Conservation (phyloP, 2,888 invertebrate genomes). For the Dioctria linearis region DNA sequence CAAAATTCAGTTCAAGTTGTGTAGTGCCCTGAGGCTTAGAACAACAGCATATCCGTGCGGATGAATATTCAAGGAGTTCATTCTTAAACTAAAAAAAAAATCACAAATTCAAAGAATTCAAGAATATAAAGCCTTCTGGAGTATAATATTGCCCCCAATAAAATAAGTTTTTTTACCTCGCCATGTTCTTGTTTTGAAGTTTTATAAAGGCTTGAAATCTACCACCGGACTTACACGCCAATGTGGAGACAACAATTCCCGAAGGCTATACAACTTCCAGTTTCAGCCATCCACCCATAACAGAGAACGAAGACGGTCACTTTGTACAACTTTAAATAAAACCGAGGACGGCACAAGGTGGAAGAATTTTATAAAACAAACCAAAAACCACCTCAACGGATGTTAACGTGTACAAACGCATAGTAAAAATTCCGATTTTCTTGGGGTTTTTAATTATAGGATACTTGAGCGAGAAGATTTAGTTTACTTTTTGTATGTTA, state of each 20-base stretch:
- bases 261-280: slow-evolving; percentile 55
- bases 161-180: slow-evolving; percentile 23
- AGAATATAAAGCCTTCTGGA: background rate
- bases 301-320: slow-evolving; percentile 20
- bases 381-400: slow-evolving; percentile 13
- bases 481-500: too few species aligned
- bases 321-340: slow-evolving; percentile 24
- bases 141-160: slow-evolving; percentile 42
- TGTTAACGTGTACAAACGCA: slow-evolving; percentile 4
- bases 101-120: slow-evolving; percentile 41
- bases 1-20: slow-evolving; percentile 16
- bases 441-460: slow-evolving; percentile 30
- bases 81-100: slow-evolving; percentile 20
- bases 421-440: slow-evolving; percentile 17
- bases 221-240: slow-evolving; percentile 58
- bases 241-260: slow-evolving; percentile 57
- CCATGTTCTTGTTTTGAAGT: slow-evolving; percentile 23
- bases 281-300: slow-evolving; percentile 39
- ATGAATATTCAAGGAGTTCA: slow-evolving; percentile 47
- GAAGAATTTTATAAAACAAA: slow-evolving; percentile 38
- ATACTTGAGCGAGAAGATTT: too few species aligned
- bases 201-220: slow-evolving; percentile 38
- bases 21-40: background rate
- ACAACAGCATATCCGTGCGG: slow-evolving; percentile 10
- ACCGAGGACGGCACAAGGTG: slow-evolving; percentile 19